Conservation (phyloP, 2,888 invertebrate species). For the Drosophila flavopinicola region DNA sequence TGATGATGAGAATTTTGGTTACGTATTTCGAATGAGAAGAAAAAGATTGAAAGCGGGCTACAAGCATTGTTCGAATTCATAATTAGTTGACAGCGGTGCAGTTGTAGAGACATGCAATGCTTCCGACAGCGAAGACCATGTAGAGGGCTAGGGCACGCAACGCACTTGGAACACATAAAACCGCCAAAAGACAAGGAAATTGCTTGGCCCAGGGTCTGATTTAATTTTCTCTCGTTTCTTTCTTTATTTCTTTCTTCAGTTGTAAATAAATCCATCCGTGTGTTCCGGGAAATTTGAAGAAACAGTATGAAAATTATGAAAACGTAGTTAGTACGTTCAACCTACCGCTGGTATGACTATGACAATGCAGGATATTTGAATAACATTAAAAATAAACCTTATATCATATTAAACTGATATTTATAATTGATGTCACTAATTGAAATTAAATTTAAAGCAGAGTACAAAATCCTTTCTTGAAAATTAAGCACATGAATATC, state of each 20-base stretch:
- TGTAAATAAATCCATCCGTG: conserved; percentile 44
- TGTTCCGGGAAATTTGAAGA: conserved; percentile 43
- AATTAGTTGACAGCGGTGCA: conserved; percentile 58
- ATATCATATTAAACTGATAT: background rate
- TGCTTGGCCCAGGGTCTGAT: conserved; percentile 11
- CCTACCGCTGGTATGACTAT: conserved; percentile 14
- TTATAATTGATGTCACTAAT: too few relatives aligned
- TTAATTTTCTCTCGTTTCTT: conserved; percentile 18
- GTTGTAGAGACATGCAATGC: conserved; percentile 31
- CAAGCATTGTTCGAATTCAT: conserved; percentile 34
- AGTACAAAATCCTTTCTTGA: too few relatives aligned
- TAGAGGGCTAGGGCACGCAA: conserved; percentile 20
- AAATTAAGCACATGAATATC: too few relatives aligned
- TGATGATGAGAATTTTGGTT: background rate
- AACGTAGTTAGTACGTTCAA: conserved; percentile 45
- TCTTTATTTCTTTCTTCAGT: conserved; percentile 22
- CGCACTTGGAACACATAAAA: conserved; percentile 22
- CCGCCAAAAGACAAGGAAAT: conserved; percentile 41
- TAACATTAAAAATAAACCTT: too few relatives aligned
- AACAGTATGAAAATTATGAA: conserved; percentile 35
- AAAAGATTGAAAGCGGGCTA: background rate
- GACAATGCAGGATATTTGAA: conserved; percentile 21
- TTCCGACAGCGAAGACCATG: conserved; percentile 5
- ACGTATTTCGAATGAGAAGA: too few relatives aligned
- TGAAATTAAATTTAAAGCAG: too few relatives aligned